These are phyloP conservation scores for Mythimna pallens DNA, from an alignment of 2,888 invertebrate genomes.

Conservation along the genomic window DNA sequence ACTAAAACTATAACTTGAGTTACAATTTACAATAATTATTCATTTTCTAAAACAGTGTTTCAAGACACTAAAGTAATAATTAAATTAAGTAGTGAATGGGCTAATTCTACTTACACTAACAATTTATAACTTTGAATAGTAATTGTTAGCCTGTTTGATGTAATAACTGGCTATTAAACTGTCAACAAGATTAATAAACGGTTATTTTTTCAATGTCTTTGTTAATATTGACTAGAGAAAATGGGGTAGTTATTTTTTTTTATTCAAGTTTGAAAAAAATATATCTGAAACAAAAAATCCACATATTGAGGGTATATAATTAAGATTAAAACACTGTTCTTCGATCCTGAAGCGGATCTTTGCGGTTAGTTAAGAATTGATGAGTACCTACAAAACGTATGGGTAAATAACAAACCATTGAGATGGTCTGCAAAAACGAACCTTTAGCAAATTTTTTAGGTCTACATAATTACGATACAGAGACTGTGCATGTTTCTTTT, in stretches of 20 bases:
- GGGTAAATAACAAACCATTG: no score
- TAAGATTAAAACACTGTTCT: no score
- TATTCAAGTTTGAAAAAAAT: no score
- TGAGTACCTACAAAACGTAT: no score
- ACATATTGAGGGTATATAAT: no score
- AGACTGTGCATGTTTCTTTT: no score
- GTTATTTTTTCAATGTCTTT: background rate
- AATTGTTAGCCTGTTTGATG: constrained; percentile 10
- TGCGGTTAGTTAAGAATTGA: background rate
- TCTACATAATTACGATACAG: no score
- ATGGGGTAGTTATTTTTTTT: no score
- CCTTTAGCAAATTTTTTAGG: no score
- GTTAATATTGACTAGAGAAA: no score
- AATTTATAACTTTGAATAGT: constrained; percentile 12
- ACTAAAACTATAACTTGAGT: background rate
- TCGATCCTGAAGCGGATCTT: background rate
- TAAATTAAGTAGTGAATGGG: constrained; percentile 1
- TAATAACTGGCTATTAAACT: constrained; percentile 19
- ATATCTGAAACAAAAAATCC: no score
- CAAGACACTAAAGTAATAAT: background rate
- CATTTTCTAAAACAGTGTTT: constrained; percentile 1
- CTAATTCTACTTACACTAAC: background rate
- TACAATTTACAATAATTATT: background rate
- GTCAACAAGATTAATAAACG: background rate
- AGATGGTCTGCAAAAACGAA: no score